Conservation (phyloP, 2,888 invertebrate species). For the Eustalomyia histrio region DNA sequence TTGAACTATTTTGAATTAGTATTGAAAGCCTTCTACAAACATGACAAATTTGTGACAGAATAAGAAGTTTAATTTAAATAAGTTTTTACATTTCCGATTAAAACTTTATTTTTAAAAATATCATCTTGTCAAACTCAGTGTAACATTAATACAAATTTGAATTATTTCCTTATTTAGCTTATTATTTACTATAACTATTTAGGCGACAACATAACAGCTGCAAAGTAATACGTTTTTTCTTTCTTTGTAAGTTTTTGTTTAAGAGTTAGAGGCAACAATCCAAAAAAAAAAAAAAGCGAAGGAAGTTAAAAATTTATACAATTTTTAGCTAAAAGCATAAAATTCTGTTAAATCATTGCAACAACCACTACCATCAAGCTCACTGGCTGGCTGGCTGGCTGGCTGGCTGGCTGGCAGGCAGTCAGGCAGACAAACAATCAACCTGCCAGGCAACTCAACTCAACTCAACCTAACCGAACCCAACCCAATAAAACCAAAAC, state of each 20-base stretch:
- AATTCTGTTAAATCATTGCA: conserved; percentile 24
- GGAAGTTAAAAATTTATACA: conserved; percentile 28
- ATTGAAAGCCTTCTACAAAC: too few species aligned
- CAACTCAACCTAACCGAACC: too few species aligned
- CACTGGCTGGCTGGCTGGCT: too few species aligned
- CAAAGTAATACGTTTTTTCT: background rate
- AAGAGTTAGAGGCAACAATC: background rate
- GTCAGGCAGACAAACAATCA: conserved; percentile 14
- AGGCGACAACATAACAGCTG: conserved; percentile 2
- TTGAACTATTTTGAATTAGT: too few species aligned
- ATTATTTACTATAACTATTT: background rate
- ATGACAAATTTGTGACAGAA: too few species aligned
- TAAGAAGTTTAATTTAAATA: too few species aligned
- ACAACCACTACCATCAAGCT: conserved; percentile 11
- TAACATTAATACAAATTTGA: background rate
- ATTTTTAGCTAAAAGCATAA: conserved; percentile 4
- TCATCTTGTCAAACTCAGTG: background rate
- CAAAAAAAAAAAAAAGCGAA: background rate
- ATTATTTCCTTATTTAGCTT: background rate
- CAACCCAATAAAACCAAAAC: background rate
- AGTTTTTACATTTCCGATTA: too few species aligned
- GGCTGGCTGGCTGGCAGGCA: conserved; percentile 10
- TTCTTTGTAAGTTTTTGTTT: background rate
- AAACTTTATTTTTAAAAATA: too few species aligned
- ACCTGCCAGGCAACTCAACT: background rate